Evolutionary conservation across 1,140 invertebrate species (phyloP).

Genomic region (Anoplophora glabripennis): DNA sequence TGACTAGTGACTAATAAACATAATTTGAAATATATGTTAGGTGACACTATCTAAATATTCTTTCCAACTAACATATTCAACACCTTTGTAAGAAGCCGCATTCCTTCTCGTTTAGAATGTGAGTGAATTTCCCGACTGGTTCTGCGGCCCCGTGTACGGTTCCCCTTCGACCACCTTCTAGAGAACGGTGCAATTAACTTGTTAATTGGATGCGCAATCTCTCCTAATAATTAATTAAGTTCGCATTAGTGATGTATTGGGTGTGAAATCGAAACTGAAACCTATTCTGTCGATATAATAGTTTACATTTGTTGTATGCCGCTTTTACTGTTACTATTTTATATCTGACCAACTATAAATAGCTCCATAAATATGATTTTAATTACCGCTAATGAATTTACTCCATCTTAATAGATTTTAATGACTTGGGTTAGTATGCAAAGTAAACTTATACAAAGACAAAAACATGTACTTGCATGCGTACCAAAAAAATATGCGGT

Average conservation of each 20-base stretch:
- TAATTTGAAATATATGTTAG: slow-evolving; percentile 37
- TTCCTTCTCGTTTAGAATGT: slow-evolving; percentile 27
- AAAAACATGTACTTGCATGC: no score
- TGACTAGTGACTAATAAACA: slow-evolving; percentile 22
- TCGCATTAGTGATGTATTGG: slow-evolving; percentile 8
- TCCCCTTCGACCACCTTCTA: background rate
- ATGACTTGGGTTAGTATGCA: no score
- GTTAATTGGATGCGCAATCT: slow-evolving; percentile 10
- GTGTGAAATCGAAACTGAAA: slow-evolving; percentile 7
- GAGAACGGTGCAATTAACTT: slow-evolving; percentile 6
- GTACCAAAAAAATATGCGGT: no score
- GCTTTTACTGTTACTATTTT: no score
- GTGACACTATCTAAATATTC: slow-evolving; percentile 39
- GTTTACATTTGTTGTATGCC: no score
- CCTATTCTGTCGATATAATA: no score
- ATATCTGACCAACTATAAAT: no score
- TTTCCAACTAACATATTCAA: slow-evolving; percentile 37
- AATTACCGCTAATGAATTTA: no score
- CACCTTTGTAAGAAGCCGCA: slow-evolving; percentile 39
- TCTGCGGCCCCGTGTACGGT: background rate
- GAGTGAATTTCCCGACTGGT: slow-evolving; percentile 3
- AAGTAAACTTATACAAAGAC: no score
- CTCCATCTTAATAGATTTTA: no score
- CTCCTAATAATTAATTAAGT: slow-evolving; percentile 12
- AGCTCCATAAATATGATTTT: no score